phyloP scores from a whole-genome alignment of 2,113 vertebrate species.

The Suricata suricatta region DNA sequence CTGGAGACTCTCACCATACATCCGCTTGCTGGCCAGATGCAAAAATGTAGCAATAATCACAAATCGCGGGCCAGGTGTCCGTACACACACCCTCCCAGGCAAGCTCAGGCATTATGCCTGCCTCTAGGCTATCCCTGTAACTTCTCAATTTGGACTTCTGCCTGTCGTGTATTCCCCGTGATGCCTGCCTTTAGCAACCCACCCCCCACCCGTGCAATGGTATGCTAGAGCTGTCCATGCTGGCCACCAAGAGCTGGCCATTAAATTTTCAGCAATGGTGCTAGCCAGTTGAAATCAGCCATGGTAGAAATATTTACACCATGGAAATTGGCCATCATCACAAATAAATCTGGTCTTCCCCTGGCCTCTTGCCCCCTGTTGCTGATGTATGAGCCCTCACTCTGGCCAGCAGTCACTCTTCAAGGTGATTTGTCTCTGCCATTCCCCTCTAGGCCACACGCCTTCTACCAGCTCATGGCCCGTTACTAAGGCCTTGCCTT shows the following conservation, averaged over 20 bases:
- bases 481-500: neutral
- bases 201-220: too few relatives aligned
- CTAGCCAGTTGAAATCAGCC: neutral
- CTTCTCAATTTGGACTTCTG: neutral
- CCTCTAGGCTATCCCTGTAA: neutral
- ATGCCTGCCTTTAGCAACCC: neutral
- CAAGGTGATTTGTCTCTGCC: neutral
- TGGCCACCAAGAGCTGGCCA: neutral
- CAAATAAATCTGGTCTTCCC: neutral
- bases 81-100: neutral
- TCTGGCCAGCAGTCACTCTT: neutral
- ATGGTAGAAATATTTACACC: neutral
- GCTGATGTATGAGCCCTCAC: neutral
- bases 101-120: neutral
- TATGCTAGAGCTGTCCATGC: neutral
- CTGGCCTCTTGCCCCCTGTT: rapidly evolving
- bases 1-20: neutral
- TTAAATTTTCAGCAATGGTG: neutral
- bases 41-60: neutral
- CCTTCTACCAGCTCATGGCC: neutral
- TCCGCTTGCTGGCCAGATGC: neutral
- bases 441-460: neutral
- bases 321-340: neutral
- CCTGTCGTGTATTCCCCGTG: neutral
- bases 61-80: neutral